Conservation (phyloP, 37 sponge, comb jelly and placozoan species). For the Tethya wilhelma region DNA sequence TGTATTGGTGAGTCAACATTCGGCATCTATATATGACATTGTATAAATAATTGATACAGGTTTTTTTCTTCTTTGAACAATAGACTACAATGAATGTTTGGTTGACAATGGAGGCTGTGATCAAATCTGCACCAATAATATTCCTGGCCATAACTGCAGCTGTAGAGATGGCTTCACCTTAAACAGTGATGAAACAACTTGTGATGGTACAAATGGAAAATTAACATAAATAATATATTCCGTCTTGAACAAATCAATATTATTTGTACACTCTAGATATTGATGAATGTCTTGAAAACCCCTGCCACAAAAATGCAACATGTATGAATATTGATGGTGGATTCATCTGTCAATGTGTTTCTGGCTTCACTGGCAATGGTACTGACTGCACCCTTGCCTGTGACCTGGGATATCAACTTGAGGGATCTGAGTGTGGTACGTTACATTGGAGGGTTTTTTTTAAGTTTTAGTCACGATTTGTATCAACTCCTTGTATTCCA, state of each 20-base stretch:
- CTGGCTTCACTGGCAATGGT: constrained; percentile 25
- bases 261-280: background rate
- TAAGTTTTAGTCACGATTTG: background rate
- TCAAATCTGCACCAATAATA: constrained; percentile 3
- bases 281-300: background rate
- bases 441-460: too few species aligned
- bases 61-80: background rate
- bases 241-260: background rate
- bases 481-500: background rate
- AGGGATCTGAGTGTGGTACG: background rate
- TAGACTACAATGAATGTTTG: constrained; percentile 17
- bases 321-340: constrained; percentile 12
- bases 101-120: constrained; percentile 2
- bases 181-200: constrained; percentile 8
- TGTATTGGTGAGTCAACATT: constrained; percentile 36
- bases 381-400: background rate
- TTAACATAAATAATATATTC: background rate
- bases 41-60: background rate
- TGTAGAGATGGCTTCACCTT: constrained; percentile 18
- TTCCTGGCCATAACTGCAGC: constrained; percentile 27
- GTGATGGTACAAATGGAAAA: constrained; percentile 7
- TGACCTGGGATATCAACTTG: background rate
- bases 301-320: constrained; percentile 23
- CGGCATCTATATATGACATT: too few species aligned
- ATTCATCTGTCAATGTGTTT: constrained; percentile 3